These are phyloP conservation scores for Fragariocoptes setiger DNA, from an alignment of 1,140 invertebrate genomes.

Conservation along the genomic window DNA sequence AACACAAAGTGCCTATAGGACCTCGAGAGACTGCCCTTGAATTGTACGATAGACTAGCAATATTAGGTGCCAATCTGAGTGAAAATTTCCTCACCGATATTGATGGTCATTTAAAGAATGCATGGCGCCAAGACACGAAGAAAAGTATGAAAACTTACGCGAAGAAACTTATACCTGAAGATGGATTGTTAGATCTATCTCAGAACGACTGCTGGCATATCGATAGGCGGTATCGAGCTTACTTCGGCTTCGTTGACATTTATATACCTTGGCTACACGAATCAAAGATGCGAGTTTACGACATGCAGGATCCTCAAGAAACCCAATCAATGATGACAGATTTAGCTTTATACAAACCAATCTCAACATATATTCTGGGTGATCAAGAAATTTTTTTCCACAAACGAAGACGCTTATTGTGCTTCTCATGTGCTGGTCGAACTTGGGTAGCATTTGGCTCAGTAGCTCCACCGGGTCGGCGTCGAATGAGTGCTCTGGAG, in stretches of 20 bases:
- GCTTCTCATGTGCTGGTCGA: conserved; percentile 7
- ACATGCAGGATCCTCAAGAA: conserved; percentile 4
- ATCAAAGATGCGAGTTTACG: conserved; percentile 1
- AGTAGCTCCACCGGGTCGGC: conserved; percentile 7
- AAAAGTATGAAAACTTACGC: conserved; percentile 10
- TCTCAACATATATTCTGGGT: not conserved
- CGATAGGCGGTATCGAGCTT: conserved; percentile 12
- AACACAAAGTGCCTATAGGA: conserved; percentile 26
- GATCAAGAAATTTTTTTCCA: conserved; percentile 7
- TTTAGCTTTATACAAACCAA: not conserved
- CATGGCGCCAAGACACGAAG: conserved; percentile 24
- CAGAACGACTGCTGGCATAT: conserved; percentile 8
- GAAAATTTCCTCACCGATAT: conserved; percentile 26
- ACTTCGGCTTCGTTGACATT: conserved; percentile 11
- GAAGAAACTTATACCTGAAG: conserved; percentile 10
- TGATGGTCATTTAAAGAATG: conserved; percentile 23
- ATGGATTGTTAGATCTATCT: conserved; percentile 12
- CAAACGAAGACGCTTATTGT: conserved; percentile 5
- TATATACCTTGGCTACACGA: conserved; percentile 8
- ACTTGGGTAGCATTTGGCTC: conserved; percentile 10
- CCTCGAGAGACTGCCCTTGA: conserved; percentile 29
- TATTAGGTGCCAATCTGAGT: conserved; percentile 29
- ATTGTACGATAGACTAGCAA: conserved; percentile 28
- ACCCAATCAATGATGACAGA: too few relatives aligned
- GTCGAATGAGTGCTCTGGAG: conserved; percentile 10